Evolutionary conservation across 1,140 invertebrate species (phyloP), one percentile per base, ranked within the genome.

Genomic region (Diachasmimorpha longicaudata): DNA sequence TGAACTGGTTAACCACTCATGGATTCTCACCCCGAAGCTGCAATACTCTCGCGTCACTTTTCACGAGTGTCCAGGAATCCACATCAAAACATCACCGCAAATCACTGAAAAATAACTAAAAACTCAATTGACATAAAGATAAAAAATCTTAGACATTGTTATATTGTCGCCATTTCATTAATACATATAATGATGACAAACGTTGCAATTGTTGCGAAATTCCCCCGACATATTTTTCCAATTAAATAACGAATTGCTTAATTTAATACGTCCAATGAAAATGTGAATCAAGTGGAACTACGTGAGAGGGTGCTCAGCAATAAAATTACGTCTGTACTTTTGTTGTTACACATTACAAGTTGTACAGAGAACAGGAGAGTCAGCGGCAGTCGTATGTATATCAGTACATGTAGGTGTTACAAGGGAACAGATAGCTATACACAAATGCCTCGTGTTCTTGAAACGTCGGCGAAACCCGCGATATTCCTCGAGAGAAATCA

Each of bases 401-500:
- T 72, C 69, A 72, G 69, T 73, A 42, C 19, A 52, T 52, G 39
- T 66, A 48, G 19, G 14, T 39, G 52, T 37, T 19, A 14, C 16
- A 52, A 46, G 39, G 68, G 46, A 23, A 69, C 25, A 23, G 16
- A 25, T 16, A 31, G 0, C n/a, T 67, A 19, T 44, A 66, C 39
- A 21, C 23, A 72, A 69, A 75, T 52, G 31, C 21, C 48, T 31
- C 66, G 73, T 72, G 23, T 31, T 44, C 44, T 11, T 46, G 36
- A 37, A 68, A 16, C 25, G n/a, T 31, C 48, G 46, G 23, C 21
- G 21, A 44, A 25, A 23, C 36, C 16, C 67, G 70, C 72, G 76
- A 76, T 83, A 83, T 82, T 82, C 79, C 82, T 83, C 78, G 75
- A 74, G 82, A 83, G 82, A 83, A 83, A 83, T 83, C 81, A 83